Evolutionary conservation across 2,888 invertebrate species (phyloP), one percentile per base, ranked within the genome.

Genomic region (Thymelicus acteon): DNA sequence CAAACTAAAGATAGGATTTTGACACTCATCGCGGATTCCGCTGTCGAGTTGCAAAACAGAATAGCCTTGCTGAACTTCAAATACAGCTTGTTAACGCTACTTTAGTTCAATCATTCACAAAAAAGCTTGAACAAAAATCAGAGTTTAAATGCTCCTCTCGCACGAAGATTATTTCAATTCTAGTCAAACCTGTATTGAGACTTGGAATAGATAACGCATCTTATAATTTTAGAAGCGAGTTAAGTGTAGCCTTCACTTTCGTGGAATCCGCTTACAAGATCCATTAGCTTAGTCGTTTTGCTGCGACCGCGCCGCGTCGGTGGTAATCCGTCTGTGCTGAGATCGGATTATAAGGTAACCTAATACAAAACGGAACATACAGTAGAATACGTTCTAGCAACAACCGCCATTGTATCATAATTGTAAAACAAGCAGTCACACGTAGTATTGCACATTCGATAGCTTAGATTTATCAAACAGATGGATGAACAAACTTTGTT

Each of bases 181-280:
- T 54, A 54, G 54, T 58, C 58, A 39, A 58, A 58, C 31, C 37
- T 58, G 58, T 39, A 58, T 37, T 39, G 58, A 7, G 39, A 58
- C 58, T 37, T 37, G 31, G 37, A 58, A 58, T 54, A 54, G 54
- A 24, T 52, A 52, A 52, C 24, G 12, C 24, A 54, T 10, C 54
- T 54, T 54, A 54, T 54, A 54, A 54, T 54, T 54, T 54, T 24
- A 54, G 54, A 54, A 6, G 54, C 31, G 54, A 37, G n/a, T 57
- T 58, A 58, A 57, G 47, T 66, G 65, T 24, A 58, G 57, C 49
- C 49, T 63, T 63, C 49, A 49, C 49, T 63, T 49, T 63, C 49
- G 62, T 62, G 49, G 44, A 54, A 60, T 66, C 47, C 58, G 58
- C 66, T 66, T 66, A 66, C 58, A 58, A 40, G 40, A 58, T 66